Percentiles rank a stretch among this genome's conserved stretches.
phyloP scores from a whole-genome alignment of 2,888 invertebrate genomes.

The Coleophora deauratella region DNA sequence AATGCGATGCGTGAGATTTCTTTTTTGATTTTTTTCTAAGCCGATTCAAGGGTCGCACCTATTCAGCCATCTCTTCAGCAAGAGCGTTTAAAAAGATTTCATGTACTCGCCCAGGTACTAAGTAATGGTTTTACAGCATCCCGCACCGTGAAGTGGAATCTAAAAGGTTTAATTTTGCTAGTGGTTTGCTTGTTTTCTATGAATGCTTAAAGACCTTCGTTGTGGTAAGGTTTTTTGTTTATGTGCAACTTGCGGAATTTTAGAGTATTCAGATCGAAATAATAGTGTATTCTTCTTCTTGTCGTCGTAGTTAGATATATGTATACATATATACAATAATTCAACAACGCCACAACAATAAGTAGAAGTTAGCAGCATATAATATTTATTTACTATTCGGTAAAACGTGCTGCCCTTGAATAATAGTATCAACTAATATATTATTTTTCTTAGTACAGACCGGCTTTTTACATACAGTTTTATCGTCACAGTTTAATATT shows the following conservation, averaged over 20 bases:
- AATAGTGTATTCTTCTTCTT: too few species aligned
- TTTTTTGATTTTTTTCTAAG: slow-evolving; percentile 55
- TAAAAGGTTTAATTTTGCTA: slow-evolving; percentile 41
- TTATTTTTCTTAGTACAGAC: too few species aligned
- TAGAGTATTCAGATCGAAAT: too few species aligned
- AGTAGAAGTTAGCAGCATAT: background rate
- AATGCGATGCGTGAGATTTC: slow-evolving; percentile 59
- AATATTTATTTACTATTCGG: background rate
- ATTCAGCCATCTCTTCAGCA: slow-evolving; percentile 44
- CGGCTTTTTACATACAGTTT: too few species aligned
- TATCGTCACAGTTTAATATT: too few species aligned
- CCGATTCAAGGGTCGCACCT: slow-evolving; percentile 51
- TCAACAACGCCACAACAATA: background rate
- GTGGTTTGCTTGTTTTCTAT: slow-evolving; percentile 19
- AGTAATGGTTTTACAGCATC: slow-evolving; percentile 53
- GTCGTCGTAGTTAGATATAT: too few species aligned
- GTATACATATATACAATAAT: background rate
- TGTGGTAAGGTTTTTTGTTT: too few species aligned
- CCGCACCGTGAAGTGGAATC: background rate
- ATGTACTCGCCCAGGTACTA: slow-evolving; percentile 48
- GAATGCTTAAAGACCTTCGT: too few species aligned
- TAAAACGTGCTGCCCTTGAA: too few species aligned
- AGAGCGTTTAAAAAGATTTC: slow-evolving; percentile 43
- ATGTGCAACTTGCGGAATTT: too few species aligned
- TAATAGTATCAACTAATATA: too few species aligned